phyloP scores from a whole-genome alignment of 2,113 vertebrate species.

The Talpa occidentalis region DNA sequence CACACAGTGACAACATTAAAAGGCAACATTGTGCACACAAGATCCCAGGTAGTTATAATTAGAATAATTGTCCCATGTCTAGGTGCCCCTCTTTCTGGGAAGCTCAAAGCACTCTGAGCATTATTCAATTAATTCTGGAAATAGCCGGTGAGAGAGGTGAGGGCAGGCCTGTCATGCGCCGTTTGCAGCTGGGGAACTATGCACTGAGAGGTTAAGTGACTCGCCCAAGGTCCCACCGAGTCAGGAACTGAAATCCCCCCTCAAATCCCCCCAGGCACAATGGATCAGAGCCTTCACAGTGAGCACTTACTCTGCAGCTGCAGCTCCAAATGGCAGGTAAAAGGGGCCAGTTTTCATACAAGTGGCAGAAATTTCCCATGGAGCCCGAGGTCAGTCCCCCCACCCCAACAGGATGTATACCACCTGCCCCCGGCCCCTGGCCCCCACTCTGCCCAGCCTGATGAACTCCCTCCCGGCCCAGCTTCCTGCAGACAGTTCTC shows the following conservation, averaged over 20 bases:
- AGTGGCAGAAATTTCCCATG: not conserved
- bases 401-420: accelerated
- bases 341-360: not conserved
- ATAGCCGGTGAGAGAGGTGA: slow-evolving; percentile 51
- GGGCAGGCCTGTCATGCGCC: not conserved
- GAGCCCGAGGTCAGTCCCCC: not conserved
- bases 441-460: not conserved
- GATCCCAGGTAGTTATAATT: slow-evolving; percentile 45
- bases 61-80: slow-evolving; percentile 61
- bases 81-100: slow-evolving; percentile 55
- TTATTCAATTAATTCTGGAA: slow-evolving; percentile 75
- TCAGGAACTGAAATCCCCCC: not conserved
- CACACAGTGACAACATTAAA: slow-evolving; percentile 27
- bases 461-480: not conserved
- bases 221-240: slow-evolving; percentile 17
- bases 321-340: not conserved
- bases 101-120: slow-evolving; percentile 60
- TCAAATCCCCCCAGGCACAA: not conserved
- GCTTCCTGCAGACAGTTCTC: not conserved
- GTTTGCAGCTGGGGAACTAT: not conserved
- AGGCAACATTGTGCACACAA: slow-evolving; percentile 14
- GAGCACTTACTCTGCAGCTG: not conserved
- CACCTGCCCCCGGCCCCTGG: accelerated
- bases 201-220: slow-evolving; percentile 60
- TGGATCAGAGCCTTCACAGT: not conserved